phyloP scores from a whole-genome alignment of 1,140 invertebrate genomes.

The Himalopsyche phryganea region DNA sequence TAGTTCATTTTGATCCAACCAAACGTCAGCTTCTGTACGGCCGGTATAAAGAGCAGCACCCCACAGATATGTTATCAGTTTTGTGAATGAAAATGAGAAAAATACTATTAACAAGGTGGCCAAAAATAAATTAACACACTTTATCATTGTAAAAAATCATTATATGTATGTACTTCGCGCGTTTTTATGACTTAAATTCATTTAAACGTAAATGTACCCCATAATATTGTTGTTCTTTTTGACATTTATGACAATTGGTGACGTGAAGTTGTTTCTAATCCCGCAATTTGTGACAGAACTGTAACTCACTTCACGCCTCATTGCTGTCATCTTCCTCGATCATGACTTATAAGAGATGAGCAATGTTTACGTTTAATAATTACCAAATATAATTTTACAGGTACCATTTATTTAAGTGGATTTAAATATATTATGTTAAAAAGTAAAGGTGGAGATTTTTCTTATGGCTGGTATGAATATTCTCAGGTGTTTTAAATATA shows the following conservation, averaged over 20 bases:
- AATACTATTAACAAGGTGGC: slow-evolving; percentile 15
- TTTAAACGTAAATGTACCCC: slow-evolving; percentile 1
- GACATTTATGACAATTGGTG: background rate
- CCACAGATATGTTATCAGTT: slow-evolving; percentile 30
- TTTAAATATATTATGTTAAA: too few relatives aligned
- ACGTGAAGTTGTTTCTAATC: background rate
- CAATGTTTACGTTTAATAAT: too few relatives aligned
- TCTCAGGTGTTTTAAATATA: too few relatives aligned
- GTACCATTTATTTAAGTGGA: too few relatives aligned
- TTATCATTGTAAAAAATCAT: slow-evolving; percentile 28
- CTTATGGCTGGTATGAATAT: too few relatives aligned
- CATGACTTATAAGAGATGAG: too few relatives aligned
- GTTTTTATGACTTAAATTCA: slow-evolving; percentile 6
- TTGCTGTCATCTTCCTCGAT: too few relatives aligned
- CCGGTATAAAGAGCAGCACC: slow-evolving; percentile 45
- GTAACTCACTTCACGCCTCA: too few relatives aligned
- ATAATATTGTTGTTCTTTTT: slow-evolving; percentile 16
- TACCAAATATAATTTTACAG: too few relatives aligned
- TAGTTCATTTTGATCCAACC: slow-evolving; percentile 68
- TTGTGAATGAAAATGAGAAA: slow-evolving; percentile 28
- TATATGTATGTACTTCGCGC: slow-evolving; percentile 4
- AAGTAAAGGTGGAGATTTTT: too few relatives aligned
- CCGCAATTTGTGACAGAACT: too few relatives aligned
- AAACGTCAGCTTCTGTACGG: slow-evolving; percentile 62
- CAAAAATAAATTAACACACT: slow-evolving; percentile 24